Evolutionary conservation across 1,140 invertebrate genomes (phyloP).

Genomic region (Centruroides sculpturatus): DNA sequence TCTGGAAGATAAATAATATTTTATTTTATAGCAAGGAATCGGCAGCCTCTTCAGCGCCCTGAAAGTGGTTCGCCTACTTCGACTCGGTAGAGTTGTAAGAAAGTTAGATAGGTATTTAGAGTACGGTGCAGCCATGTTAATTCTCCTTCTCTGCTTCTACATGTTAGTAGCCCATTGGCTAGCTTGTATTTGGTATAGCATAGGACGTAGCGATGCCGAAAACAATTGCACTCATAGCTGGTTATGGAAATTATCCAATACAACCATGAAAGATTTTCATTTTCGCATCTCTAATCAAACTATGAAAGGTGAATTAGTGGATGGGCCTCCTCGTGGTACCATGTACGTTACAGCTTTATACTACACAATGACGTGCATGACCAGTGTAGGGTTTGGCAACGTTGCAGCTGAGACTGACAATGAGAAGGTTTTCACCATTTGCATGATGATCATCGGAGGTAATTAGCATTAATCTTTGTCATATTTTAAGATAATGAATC

Average conservation of each 20-base stretch:
- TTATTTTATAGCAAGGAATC: slow-evolving; percentile 57
- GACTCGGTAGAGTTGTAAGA: slow-evolving; percentile 89
- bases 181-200: slow-evolving; percentile 94
- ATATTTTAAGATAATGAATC: no score
- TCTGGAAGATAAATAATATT: neutral
- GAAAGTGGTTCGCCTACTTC: slow-evolving; percentile 91
- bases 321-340: slow-evolving; percentile 65
- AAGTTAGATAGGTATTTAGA: slow-evolving; percentile 98
- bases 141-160: slow-evolving; percentile 94
- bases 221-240: slow-evolving; percentile 65
- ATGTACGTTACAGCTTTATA: slow-evolving; percentile 40
- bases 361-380: slow-evolving; percentile 99
- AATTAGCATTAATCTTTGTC: slow-evolving; percentile 22
- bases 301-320: slow-evolving; percentile 50
- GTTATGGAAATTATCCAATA: slow-evolving; percentile 89
- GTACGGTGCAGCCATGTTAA: slow-evolving; percentile 98
- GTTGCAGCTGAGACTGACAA: slow-evolving; percentile 98
- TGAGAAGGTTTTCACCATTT: slow-evolving; percentile 98
- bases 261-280: slow-evolving; percentile 45
- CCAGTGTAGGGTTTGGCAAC: slow-evolving; percentile 98
- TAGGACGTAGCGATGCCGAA: slow-evolving; percentile 75
- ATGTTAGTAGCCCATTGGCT: slow-evolving; percentile 98
- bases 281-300: no score
- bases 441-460: slow-evolving; percentile 99
- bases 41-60: slow-evolving; percentile 97